Percentiles rank a stretch among this genome's conserved stretches.
Conservation (phyloP, 2,113 vertebrate genomes). For the Chlamydotis undulata region DNA sequence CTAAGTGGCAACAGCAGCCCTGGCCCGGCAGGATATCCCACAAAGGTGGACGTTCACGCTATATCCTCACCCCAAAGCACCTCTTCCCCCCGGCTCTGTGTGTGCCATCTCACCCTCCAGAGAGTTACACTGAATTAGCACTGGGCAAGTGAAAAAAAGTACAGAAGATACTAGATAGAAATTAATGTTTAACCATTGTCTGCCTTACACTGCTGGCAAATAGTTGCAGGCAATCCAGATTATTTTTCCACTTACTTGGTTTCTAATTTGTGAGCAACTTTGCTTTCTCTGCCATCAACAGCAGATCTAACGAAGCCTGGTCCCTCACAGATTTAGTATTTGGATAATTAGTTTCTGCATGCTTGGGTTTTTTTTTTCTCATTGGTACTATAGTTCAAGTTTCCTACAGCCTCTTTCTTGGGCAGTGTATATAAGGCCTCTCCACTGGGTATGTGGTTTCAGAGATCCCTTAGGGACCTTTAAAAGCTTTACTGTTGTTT, state of each 20-base stretch:
- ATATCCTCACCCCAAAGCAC: not conserved
- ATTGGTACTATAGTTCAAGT: not conserved
- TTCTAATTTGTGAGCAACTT: not conserved
- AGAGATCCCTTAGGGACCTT: not conserved
- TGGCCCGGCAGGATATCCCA: not conserved
- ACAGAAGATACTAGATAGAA: not conserved
- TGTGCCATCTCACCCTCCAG: not conserved
- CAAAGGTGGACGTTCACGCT: fast-evolving
- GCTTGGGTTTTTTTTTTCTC: not conserved
- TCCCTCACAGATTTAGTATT: not conserved
- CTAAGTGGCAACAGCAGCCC: not conserved
- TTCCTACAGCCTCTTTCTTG: not conserved
- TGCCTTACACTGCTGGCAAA: not conserved
- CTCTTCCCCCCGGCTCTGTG: fast-evolving
- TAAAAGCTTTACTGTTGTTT: not conserved
- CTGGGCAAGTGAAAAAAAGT: not conserved
- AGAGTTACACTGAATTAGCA: not conserved
- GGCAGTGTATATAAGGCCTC: not conserved
- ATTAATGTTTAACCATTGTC: not conserved
- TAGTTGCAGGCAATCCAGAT: not conserved
- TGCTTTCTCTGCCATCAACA: not conserved
- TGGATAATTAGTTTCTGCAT: not conserved
- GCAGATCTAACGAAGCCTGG: not conserved
- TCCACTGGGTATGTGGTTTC: not conserved
- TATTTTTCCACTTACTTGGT: not conserved